These are phyloP conservation scores for Elmis aenea DNA, from an alignment of 2,888 invertebrate genomes.

Conservation along the genomic window DNA sequence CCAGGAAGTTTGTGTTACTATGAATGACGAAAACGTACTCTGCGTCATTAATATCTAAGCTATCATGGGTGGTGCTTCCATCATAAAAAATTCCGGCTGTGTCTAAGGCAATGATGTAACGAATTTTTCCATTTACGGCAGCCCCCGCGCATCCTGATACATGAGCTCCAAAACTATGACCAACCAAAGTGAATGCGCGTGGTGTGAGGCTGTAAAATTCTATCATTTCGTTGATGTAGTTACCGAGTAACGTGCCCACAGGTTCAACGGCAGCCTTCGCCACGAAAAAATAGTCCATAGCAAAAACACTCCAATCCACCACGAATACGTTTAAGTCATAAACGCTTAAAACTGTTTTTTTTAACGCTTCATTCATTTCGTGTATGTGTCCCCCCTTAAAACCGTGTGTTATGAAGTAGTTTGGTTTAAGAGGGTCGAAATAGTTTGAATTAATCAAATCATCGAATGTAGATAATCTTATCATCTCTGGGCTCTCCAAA, in stretches of 20 bases:
- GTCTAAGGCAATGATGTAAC: conserved; percentile 38
- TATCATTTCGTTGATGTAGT: conserved; percentile 29
- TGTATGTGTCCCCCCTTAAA: conserved; percentile 33
- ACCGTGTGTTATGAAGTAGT: conserved; percentile 38
- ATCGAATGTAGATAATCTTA: conserved; percentile 13
- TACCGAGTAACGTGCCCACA: conserved; percentile 29
- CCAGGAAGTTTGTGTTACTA: conserved; percentile 15
- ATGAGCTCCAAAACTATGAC: conserved; percentile 38
- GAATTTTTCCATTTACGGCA: conserved; percentile 25
- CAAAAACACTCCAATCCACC: conserved; percentile 35
- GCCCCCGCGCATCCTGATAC: conserved; percentile 34
- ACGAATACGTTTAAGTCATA: conserved; percentile 37
- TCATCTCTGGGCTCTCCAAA: conserved; percentile 11
- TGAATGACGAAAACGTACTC: conserved; percentile 24
- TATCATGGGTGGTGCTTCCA: conserved; percentile 22
- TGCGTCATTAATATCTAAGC: conserved; percentile 37
- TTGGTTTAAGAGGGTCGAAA: conserved; percentile 26
- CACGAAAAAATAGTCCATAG: conserved; percentile 25
- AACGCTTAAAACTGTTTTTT: conserved; percentile 23
- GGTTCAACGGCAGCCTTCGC: conserved; percentile 24
- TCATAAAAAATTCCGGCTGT: conserved; percentile 33
- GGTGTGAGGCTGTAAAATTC: conserved; percentile 21
- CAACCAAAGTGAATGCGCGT: conserved; percentile 27
- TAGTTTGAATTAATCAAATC: conserved; percentile 15
- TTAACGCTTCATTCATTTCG: conserved; percentile 25